Percentiles rank a stretch among this genome's conserved stretches.
Evolutionary conservation across 2,113 vertebrate species (phyloP).

Genomic region (Orcinus orca): DNA sequence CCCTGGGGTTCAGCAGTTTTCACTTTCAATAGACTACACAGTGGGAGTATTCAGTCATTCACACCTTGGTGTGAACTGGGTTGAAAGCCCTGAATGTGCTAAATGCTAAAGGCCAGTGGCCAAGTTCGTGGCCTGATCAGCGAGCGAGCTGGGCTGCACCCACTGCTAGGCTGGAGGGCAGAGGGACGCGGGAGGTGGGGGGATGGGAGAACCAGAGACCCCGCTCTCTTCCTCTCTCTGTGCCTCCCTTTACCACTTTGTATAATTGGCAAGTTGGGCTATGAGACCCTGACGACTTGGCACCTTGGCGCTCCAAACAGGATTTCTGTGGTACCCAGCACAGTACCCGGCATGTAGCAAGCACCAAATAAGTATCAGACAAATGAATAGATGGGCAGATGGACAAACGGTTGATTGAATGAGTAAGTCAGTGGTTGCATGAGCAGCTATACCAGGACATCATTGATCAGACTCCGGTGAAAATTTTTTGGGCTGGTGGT

Average conservation of each 20-base stretch:
- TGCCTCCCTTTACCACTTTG: background rate
- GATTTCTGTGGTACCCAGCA: background rate
- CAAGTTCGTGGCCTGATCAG: background rate
- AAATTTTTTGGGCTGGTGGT: background rate
- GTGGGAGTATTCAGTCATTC: background rate
- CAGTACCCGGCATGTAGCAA: background rate
- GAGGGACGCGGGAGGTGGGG: background rate
- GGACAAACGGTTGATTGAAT: too few species aligned
- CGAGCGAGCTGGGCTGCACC: background rate
- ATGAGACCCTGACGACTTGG: background rate
- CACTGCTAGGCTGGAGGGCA: background rate
- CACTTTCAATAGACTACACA: background rate
- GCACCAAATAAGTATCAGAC: background rate
- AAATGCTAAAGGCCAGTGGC: background rate
- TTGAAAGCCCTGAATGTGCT: background rate
- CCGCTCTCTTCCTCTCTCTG: background rate
- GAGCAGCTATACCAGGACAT: background rate
- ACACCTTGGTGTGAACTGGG: slow-evolving; percentile 8
- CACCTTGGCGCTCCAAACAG: background rate
- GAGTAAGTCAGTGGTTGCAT: background rate
- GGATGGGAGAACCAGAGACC: fast-evolving
- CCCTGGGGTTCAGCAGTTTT: background rate
- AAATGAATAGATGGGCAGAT: background rate
- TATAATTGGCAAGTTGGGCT: background rate
- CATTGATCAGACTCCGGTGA: background rate